Evolutionary conservation across 2,797 vertebrate genomes (phyloP).

Genomic region (Streptopelia turtur): DNA sequence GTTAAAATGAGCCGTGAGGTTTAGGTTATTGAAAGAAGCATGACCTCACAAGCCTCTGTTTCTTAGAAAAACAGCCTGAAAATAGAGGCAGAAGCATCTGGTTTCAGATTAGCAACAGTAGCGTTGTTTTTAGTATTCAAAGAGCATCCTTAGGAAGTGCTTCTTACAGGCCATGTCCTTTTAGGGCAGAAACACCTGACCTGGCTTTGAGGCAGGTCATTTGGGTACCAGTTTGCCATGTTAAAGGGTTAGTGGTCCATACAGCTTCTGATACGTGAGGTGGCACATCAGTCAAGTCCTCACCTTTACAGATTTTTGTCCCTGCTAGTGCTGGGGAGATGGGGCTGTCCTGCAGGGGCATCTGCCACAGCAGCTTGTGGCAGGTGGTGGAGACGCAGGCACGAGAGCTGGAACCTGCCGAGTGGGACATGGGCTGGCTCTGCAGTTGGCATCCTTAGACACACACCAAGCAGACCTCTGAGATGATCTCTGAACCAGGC

Average conservation of each 20-base stretch:
- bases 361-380: not conserved
- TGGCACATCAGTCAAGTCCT: not conserved
- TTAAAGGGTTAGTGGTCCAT: not conserved
- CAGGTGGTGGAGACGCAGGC: accelerated
- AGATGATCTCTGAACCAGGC: not conserved
- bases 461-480: not conserved
- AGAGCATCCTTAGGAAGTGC: not conserved
- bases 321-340: not conserved
- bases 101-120: not conserved
- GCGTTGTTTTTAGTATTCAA: not conserved
- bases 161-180: not conserved
- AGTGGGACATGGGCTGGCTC: accelerated
- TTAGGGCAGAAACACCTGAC: not conserved
- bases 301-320: not conserved
- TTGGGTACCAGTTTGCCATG: not conserved
- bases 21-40: not conserved
- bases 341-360: not conserved
- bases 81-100: not conserved
- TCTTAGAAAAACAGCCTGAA: not conserved
- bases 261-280: not conserved
- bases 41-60: accelerated
- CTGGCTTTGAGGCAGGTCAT: not conserved
- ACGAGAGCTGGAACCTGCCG: not conserved
- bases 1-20: not conserved
- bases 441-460: not conserved